Evolutionary conservation across 1,140 invertebrate genomes (phyloP).

Genomic region (Scaptodrosophila lebanonensis): DNA sequence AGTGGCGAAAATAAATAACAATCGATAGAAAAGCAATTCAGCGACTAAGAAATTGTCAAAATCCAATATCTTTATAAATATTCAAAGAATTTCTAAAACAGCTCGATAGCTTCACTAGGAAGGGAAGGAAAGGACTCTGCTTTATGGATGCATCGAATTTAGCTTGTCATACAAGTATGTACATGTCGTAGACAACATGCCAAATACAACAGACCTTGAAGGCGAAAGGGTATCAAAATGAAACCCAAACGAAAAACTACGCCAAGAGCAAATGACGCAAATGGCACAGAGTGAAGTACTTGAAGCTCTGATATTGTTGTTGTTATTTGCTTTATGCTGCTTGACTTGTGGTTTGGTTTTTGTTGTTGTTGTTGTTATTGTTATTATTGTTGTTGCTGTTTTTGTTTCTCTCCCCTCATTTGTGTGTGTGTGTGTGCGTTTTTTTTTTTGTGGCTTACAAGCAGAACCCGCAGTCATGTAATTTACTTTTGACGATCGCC

Average conservation of each 20-base stretch:
- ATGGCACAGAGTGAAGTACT: constrained; percentile 35
- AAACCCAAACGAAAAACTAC: constrained; percentile 10
- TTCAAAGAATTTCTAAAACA: too few relatives aligned
- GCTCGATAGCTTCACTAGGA: too few relatives aligned
- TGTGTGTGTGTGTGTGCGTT: constrained; percentile 12
- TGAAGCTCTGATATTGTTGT: constrained; percentile 14
- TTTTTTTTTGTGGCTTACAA: constrained; percentile 41
- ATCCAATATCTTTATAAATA: too few relatives aligned
- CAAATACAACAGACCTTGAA: too few relatives aligned
- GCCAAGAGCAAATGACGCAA: constrained; percentile 58
- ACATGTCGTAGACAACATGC: too few relatives aligned
- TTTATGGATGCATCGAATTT: too few relatives aligned
- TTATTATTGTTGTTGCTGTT: constrained; percentile 6
- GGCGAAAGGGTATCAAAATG: constrained; percentile 1
- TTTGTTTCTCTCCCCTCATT: constrained; percentile 13
- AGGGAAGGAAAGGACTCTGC: too few relatives aligned
- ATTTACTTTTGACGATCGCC: constrained; percentile 62
- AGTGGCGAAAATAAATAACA: too few relatives aligned
- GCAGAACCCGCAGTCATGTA: constrained; percentile 42
- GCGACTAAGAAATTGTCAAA: too few relatives aligned
- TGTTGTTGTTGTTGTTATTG: not conserved
- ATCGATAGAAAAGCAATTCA: too few relatives aligned
- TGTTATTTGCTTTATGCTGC: constrained; percentile 1
- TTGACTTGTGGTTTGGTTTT: not conserved
- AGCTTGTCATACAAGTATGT: too few relatives aligned